Evolutionary conservation across 2,797 vertebrate genomes (phyloP), one percentile per base, ranked within the genome.

Genomic region (Tenualosa thibaudeaui): DNA sequence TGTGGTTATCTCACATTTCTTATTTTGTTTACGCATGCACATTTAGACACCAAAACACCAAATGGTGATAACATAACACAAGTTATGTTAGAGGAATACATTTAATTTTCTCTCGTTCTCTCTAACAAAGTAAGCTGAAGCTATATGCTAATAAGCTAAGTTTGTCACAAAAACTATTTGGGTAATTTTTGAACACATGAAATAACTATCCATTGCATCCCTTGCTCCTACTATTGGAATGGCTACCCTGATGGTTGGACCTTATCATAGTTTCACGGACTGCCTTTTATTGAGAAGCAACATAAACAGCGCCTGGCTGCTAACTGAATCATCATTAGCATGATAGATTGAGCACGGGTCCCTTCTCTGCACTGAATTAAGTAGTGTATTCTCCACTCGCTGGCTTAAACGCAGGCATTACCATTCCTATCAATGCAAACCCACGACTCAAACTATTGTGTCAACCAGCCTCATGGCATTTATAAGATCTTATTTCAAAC

Each of bases 401-500:
- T 46, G 40, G 5, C 37, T 46, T 6, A 3, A 78, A 78, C 37
- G 46, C 71, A 43, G 26, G 17, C 24, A 37, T 58, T 82, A 51
- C 24, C 46, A 83, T 88, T 83, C 88, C 83, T 51, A 78, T 82
- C 86, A 46, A 31, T 46, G 50, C 81, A 84, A 37, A 71, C 84
- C 82, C 81, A 60, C 19, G 68, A 84, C 58, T 85, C 91, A 93
- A 94, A 95, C 93, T 93, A 95, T 95, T 94, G 94, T 94, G 93
- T 96, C 93, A 95, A 91, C 88, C 62, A 85, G 93, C 92, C 89
- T 91, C 86, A 83, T 94, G 94, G 93, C 94, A 94, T 94, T 92
- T 93, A 92, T 93, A 91, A 95, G 93, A 95, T 95, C 93, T 94
- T 94, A 95, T 95, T 94, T 94, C 91, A 91, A 90, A 94, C 91